Conservation (phyloP, 2,797 vertebrate species). For the Acrossocheilus fasciatus region DNA sequence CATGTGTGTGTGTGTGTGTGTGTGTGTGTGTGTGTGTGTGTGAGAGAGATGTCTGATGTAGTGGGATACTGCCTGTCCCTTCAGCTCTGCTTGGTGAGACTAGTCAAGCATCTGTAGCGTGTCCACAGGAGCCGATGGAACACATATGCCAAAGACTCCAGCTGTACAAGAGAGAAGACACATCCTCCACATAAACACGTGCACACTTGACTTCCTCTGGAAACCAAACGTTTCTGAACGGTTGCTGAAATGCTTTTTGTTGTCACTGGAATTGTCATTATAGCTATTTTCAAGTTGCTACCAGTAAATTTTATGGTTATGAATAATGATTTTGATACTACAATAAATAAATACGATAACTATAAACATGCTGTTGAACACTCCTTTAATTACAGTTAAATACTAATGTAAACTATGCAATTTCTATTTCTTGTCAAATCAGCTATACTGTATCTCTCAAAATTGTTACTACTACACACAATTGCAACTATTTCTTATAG, state of each 20-base stretch:
- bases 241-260: conserved; percentile 7
- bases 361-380: not conserved
- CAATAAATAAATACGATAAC: not conserved
- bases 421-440: not conserved
- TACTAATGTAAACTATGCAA: not conserved
- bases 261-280: not conserved
- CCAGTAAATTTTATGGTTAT: not conserved
- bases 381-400: not conserved
- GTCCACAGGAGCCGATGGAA: conserved; percentile 57
- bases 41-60: conserved; percentile 16
- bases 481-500: not conserved
- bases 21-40: conserved; percentile 31
- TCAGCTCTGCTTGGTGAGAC: conserved; percentile 38
- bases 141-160: conserved; percentile 57
- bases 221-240: conserved; percentile 1
- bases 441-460: not conserved
- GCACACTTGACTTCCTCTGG: conserved; percentile 23
- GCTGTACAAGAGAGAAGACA: conserved; percentile 6
- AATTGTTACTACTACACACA: not conserved
- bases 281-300: not conserved
- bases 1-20: not conserved
- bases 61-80: conserved; percentile 25
- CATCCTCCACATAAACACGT: not conserved
- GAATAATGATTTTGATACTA: not conserved
- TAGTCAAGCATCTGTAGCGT: conserved; percentile 26